Base-by-base conservation (phyloP, 2,113 vertebrate genomes). In the Salminus brasiliensis region DNA sequence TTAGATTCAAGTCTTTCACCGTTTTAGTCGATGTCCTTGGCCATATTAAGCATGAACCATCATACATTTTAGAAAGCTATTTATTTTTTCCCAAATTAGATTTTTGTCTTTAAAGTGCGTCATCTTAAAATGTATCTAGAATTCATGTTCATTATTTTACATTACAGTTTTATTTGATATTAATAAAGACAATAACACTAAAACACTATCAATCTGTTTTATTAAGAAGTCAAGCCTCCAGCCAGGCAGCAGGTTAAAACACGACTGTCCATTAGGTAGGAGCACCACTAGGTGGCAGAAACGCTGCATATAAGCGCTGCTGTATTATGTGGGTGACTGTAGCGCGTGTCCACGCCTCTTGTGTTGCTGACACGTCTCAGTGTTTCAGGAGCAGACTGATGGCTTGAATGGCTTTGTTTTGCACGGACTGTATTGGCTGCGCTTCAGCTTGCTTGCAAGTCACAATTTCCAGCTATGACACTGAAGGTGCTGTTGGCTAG, bases 281-380 rank as follows among this genome's bases (percentile, higher is more conserved):
- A 41, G 25, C 5, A 70, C 69, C 78, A 43, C 45, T 79, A 72
- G 78, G 47, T 73, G 69, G 59, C 78, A 45, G 59, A 66, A 32
- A 34, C 7, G 43, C n/a, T 41, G 21, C 45, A 11, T 60, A 25
- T 59, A 60, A 78, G 49, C 3, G 21, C 11, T 16, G 32, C 23
- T 25, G 8, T 18, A 39, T 25, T 12, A 12, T 41, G 36, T 11
- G 30, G 4, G 47, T 27, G 45, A 79, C 34, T 32, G 72, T 18
- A 67, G 27, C 23, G 12, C 5, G 32, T 18, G 43, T 71, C 53
- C 66, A 70, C 67, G 67, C 53, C 76, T 79, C 39, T 8, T 71
- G n/a, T 23, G 29, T 25, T 70, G 18, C 9, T 15, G 53, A 72
- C n/a, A 39, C 18, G 57, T 72, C 77, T 18, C 49, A 30, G 11